phyloP scores from a whole-genome alignment of 2,113 vertebrate species.

The Urocynchramus pylzowi region DNA sequence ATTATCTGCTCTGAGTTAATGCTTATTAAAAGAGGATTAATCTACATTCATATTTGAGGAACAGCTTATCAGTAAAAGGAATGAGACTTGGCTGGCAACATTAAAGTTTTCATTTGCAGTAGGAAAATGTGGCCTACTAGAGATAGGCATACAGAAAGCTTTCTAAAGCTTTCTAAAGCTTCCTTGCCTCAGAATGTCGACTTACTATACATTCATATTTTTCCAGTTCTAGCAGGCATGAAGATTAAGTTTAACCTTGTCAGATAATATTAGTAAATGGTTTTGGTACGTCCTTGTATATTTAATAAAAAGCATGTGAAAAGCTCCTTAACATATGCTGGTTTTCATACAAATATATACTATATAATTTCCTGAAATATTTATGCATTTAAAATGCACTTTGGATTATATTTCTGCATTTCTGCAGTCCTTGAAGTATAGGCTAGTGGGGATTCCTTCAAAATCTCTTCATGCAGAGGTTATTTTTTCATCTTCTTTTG shows the following conservation, averaged over 20 bases:
- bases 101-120: conserved; percentile 80
- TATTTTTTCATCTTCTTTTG: conserved; percentile 48
- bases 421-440: conserved; percentile 27
- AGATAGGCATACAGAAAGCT: conserved; percentile 79
- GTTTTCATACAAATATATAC: conserved; percentile 14
- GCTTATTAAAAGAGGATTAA: conserved; percentile 90
- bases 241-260: conserved; percentile 65
- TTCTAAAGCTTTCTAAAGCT: conserved; percentile 55
- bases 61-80: conserved; percentile 80
- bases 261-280: conserved; percentile 59
- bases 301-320: conserved; percentile 21
- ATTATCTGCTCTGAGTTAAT: conserved; percentile 81
- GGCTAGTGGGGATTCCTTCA: conserved; percentile 27
- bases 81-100: conserved; percentile 75
- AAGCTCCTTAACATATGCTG: conserved; percentile 23
- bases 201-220: conserved; percentile 29
- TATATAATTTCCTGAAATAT: conserved; percentile 46
- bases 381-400: conserved; percentile 35
- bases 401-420: conserved; percentile 31
- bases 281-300: conserved; percentile 22
- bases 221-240: conserved; percentile 28
- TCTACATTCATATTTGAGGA: conserved; percentile 84
- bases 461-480: conserved; percentile 4
- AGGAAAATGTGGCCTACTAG: conserved; percentile 82
- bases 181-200: conserved; percentile 64